These are phyloP conservation scores for Eudasyphora cyanicolor DNA, from an alignment of 2,888 invertebrate genomes.

Conservation along the genomic window DNA sequence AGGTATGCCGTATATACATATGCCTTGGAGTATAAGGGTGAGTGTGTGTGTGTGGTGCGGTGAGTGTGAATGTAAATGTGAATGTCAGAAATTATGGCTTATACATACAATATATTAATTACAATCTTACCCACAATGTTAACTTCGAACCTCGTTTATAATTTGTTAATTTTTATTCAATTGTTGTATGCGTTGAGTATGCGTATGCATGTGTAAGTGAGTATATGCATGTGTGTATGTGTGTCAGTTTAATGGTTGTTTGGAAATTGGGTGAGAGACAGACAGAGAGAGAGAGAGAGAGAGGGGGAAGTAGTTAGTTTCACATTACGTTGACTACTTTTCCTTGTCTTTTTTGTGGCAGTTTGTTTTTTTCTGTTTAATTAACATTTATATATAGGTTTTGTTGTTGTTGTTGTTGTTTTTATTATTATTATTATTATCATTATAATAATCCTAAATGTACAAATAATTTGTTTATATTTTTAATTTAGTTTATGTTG, in stretches of 20 bases:
- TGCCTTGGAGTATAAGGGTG: neutral
- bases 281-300: conserved; percentile 1
- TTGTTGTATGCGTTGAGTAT: conserved; percentile 15
- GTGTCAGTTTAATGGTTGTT: conserved; percentile 33
- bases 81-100: conserved; percentile 63
- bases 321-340: conserved; percentile 52
- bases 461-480: conserved; percentile 49
- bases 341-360: conserved; percentile 74
- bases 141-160: conserved; percentile 78
- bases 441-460: conserved; percentile 61
- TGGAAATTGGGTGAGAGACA: neutral
- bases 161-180: conserved; percentile 51
- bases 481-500: conserved; percentile 20
- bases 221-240: conserved; percentile 33
- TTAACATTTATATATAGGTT: conserved; percentile 54
- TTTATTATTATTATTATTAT: conserved; percentile 47
- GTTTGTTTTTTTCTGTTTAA: conserved; percentile 67
- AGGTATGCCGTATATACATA: conserved; percentile 2
- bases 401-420: conserved; percentile 40
- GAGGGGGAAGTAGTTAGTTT: no score
- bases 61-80: conserved; percentile 10
- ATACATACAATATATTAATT: conserved; percentile 52
- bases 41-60: conserved; percentile 9
- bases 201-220: conserved; percentile 30
- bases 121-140: conserved; percentile 74